Evolutionary conservation across 2,113 vertebrate species (phyloP), one percentile per base, ranked within the genome.

Genomic region (Nothocercus julius): DNA sequence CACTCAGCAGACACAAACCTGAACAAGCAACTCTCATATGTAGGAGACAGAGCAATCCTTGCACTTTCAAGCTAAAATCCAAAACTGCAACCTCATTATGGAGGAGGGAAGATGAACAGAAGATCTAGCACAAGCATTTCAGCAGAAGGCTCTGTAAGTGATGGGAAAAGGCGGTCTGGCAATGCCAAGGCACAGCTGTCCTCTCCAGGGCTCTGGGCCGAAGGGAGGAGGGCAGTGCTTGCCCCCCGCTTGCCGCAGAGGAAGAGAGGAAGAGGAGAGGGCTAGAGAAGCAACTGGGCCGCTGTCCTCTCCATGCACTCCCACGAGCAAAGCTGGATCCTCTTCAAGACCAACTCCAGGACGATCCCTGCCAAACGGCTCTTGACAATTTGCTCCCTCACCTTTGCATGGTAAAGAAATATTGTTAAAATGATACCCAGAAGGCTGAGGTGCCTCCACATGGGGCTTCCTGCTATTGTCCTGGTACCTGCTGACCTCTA

Each of bases 271-370:
- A 36, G 36, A 36, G 36, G 36, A 36, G 36, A 36, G 36, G 36
- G 36, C 36, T 36, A 36, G 36, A 36, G 34, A 49, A 44, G 30
- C 42, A 20, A 61, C 78, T 24, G 0, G 9, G 53, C 72, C 36
- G 67, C 67, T 28, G 64, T 4, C 24, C 64, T 47, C 49, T 27
- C 85, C 34, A 22, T 0, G 1, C 64, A 28, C 47, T 25, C 44
- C 56, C 49, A 42, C 36, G 27, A 16, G 5, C 1, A 11, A 28
- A 20, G 7, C 28, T 14, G 36, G n/a, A 9, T 28, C 75, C 40
- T 63, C 27, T 28, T 54, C 75, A 36, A 64, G 44, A 70, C 17
- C 32, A 62, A 1, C 0, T 0, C 21, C 1, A 2, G 73, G 66
- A 27, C 7, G 21, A 64, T 18, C 13, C 2, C 5, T 17, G 45